These are phyloP conservation scores for Phoebastria nigripes DNA, from an alignment of 2,797 vertebrate genomes.

Conservation along the genomic window DNA sequence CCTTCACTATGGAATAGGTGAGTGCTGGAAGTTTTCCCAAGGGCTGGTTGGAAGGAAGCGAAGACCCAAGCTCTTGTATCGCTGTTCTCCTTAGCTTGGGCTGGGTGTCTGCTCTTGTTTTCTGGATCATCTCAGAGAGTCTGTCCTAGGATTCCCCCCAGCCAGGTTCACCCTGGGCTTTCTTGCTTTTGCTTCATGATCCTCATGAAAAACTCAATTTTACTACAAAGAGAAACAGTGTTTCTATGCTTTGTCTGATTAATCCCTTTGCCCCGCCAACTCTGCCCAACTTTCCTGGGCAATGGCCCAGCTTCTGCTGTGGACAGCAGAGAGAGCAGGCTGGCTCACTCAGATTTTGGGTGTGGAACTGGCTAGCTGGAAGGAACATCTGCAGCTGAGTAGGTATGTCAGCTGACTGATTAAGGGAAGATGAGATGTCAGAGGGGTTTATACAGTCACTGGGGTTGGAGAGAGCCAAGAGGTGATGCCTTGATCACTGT, in stretches of 20 bases:
- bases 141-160: neutral
- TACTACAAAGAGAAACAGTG: neutral
- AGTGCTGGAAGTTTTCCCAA: neutral
- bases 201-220: neutral
- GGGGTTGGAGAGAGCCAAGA: neutral
- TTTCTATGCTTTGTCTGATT: neutral
- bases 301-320: neutral
- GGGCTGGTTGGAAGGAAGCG: neutral
- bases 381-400: neutral
- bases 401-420: neutral
- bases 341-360: neutral
- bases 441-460: neutral
- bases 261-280: neutral
- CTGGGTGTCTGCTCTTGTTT: neutral
- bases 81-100: neutral
- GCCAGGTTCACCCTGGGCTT: neutral
- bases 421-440: neutral
- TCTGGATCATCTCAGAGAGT: neutral
- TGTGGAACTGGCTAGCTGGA: neutral
- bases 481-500: neutral
- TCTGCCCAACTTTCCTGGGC: neutral
- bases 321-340: neutral
- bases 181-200: neutral
- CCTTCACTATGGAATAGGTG: conserved; percentile 98
- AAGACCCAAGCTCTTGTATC: neutral